Evolutionary conservation across 2,113 vertebrate species (phyloP).

Genomic region (Numenius arquata): DNA sequence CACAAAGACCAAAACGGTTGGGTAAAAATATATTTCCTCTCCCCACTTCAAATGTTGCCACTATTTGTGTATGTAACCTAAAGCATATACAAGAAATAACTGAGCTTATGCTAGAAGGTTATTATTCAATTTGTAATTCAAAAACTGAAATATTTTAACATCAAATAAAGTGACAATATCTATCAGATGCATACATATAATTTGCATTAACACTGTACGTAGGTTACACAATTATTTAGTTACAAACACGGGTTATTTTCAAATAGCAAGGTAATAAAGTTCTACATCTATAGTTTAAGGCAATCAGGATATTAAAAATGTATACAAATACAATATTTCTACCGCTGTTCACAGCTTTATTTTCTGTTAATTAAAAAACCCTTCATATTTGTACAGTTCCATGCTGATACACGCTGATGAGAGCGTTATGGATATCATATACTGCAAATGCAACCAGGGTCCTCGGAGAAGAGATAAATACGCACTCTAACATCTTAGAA

Average conservation of each 20-base stretch:
- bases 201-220: slow-evolving; percentile 71
- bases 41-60: slow-evolving; percentile 51
- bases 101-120: slow-evolving; percentile 10
- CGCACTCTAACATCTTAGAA: not conserved
- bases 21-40: slow-evolving; percentile 76
- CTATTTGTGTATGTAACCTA: slow-evolving; percentile 34
- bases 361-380: slow-evolving; percentile 58
- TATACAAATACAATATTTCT: slow-evolving; percentile 73
- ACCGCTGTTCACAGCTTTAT: slow-evolving; percentile 81
- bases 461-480: not conserved
- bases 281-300: slow-evolving; percentile 78
- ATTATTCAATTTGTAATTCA: slow-evolving; percentile 61
- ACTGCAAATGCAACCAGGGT: not conserved
- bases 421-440: not conserved
- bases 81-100: slow-evolving; percentile 44
- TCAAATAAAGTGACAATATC: slow-evolving; percentile 71
- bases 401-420: not conserved
- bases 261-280: slow-evolving; percentile 71
- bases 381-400: slow-evolving; percentile 64
- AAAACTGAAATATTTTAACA: slow-evolving; percentile 55
- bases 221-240: slow-evolving; percentile 69
- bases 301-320: slow-evolving; percentile 73
- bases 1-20: slow-evolving; percentile 24
- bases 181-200: slow-evolving; percentile 70
- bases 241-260: slow-evolving; percentile 73